phyloP scores from a whole-genome alignment of 1,140 invertebrate genomes.

The Sycophila sp. region DNA sequence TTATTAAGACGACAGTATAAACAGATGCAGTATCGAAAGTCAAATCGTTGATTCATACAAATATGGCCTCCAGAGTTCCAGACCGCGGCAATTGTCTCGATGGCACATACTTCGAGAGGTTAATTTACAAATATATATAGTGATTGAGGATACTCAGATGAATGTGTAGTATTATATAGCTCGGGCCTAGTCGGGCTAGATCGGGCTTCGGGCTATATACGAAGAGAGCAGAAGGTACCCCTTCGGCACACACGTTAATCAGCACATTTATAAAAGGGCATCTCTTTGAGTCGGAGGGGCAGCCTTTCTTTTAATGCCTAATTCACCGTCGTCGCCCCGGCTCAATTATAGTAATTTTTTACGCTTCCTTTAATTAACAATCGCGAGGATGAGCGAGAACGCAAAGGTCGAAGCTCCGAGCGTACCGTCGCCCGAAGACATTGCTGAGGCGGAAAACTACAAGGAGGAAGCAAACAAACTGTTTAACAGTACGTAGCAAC shows the following conservation, averaged over 20 bases:
- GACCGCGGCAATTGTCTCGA: no score
- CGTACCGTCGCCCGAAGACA: conserved; percentile 57
- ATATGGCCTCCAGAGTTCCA: no score
- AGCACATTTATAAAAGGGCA: background rate
- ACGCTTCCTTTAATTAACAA: conserved; percentile 27
- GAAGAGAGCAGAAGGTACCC: background rate
- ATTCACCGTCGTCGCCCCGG: conserved; percentile 4
- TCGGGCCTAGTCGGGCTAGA: no score
- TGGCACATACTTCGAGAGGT: no score
- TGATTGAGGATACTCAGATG: no score
- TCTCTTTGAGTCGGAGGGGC: conserved; percentile 16
- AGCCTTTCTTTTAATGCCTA: conserved; percentile 34
- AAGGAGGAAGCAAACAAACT: conserved; percentile 87
- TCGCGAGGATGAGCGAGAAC: conserved; percentile 52
- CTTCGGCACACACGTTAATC: background rate
- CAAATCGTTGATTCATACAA: no score
- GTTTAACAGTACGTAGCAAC: conserved; percentile 80
- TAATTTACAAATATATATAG: no score
- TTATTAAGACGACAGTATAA: no score
- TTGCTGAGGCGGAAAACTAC: conserved; percentile 74
- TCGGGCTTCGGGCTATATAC: no score
- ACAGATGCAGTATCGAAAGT: no score
- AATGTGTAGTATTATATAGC: no score
- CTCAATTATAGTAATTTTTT: conserved; percentile 38
- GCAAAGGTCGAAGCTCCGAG: conserved; percentile 38